phyloP scores from a whole-genome alignment of 2,113 vertebrate species.

The Scopus umbretta region DNA sequence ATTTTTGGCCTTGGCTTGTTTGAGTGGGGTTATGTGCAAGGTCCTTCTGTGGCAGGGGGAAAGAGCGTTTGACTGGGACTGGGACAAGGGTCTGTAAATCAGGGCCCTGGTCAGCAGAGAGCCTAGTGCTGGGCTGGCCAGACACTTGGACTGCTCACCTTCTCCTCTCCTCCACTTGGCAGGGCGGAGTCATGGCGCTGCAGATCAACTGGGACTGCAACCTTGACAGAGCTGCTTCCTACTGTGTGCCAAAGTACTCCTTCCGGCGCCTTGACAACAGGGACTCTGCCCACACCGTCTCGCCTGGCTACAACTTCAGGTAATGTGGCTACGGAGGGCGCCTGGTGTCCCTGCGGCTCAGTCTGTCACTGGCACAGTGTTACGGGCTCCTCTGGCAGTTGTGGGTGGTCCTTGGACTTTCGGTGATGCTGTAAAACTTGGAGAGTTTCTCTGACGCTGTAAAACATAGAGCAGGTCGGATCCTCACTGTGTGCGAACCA shows the following conservation, averaged over 20 bases:
- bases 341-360: not conserved
- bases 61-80: not conserved
- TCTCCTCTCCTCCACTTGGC: not conserved
- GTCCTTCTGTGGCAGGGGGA: not conserved
- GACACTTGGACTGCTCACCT: not conserved
- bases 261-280: constrained; percentile 84
- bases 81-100: not conserved
- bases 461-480: not conserved
- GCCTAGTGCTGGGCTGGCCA: not conserved
- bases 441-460: not conserved
- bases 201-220: constrained; percentile 83
- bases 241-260: constrained; percentile 81
- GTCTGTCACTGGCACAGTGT: not conserved
- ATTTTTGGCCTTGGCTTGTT: not conserved
- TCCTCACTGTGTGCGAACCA: not conserved
- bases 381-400: not conserved
- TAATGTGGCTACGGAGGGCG: not conserved
- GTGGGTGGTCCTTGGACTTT: not conserved
- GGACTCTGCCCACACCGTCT: constrained; percentile 69
- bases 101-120: not conserved
- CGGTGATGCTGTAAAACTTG: fast-evolving
- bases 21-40: not conserved
- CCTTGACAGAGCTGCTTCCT: constrained; percentile 72
- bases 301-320: constrained; percentile 91
- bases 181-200: constrained; percentile 86